These are phyloP conservation scores for Oscheius myriophilus DNA, from an alignment of 2,888 invertebrate species.

Conservation along the genomic window DNA sequence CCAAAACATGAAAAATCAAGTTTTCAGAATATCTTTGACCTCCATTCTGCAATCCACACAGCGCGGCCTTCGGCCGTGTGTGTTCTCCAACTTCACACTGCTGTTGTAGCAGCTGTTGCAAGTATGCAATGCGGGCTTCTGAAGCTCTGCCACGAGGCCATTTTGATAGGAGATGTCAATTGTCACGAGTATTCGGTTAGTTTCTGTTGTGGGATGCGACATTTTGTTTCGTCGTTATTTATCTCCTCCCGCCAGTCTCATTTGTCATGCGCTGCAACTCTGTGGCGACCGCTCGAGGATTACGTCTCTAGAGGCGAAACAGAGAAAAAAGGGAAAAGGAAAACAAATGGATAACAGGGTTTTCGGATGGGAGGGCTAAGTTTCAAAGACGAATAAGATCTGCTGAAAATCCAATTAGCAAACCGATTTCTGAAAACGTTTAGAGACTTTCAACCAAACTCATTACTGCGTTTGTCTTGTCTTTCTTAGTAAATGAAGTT, in stretches of 20 bases:
- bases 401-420: no score
- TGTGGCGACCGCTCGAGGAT: no score
- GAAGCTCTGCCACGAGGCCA: slow-evolving; percentile 92
- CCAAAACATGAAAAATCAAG: background rate
- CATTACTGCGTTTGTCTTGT: no score
- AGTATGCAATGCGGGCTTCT: slow-evolving; percentile 82
- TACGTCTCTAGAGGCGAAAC: no score
- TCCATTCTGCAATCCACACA: slow-evolving; percentile 94
- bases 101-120: slow-evolving; percentile 76
- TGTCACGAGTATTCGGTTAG: slow-evolving; percentile 80
- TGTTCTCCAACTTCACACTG: slow-evolving; percentile 91
- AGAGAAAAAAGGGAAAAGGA: no score
- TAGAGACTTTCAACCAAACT: no score
- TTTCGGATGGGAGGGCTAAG: background rate
- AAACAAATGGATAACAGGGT: background rate
- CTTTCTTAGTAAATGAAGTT: no score
- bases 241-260: background rate
- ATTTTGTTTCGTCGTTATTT: slow-evolving; percentile 1
- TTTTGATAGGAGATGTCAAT: slow-evolving; percentile 88
- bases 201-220: background rate
- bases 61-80: slow-evolving; percentile 96
- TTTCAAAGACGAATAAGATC: no score
- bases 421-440: no score
- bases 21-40: slow-evolving; percentile 77
- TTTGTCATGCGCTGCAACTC: slow-evolving; percentile 2